phyloP scores from a whole-genome alignment of 2,797 vertebrate genomes.

The Percopsis omiscomaycus region DNA sequence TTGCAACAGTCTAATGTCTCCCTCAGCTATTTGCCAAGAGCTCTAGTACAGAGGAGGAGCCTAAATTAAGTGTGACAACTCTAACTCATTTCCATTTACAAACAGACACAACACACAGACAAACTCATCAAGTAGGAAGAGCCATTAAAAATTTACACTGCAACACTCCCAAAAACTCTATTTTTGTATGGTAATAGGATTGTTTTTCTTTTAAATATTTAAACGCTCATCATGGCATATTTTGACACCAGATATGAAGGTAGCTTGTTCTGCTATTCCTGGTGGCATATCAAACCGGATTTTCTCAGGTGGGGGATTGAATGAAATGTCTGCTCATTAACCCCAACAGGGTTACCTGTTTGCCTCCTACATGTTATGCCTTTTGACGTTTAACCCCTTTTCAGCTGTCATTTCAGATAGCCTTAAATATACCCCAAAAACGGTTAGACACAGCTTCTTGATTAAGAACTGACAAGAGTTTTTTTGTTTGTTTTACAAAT shows the following conservation, averaged over 20 bases:
- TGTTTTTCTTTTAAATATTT: constrained; percentile 69
- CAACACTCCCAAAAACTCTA: constrained; percentile 60
- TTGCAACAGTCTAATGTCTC: constrained; percentile 67
- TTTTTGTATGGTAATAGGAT: constrained; percentile 63
- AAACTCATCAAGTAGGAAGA: constrained; percentile 54
- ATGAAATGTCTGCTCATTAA: constrained; percentile 65
- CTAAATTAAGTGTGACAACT: constrained; percentile 59
- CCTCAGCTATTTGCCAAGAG: constrained; percentile 60
- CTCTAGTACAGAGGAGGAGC: constrained; percentile 57
- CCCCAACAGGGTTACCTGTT: constrained; percentile 37
- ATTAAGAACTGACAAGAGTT: neutral
- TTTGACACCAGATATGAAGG: constrained; percentile 43
- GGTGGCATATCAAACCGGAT: constrained; percentile 63
- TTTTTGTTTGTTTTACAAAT: too few relatives aligned
- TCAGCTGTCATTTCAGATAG: constrained; percentile 24
- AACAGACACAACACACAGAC: constrained; percentile 64
- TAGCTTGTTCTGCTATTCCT: constrained; percentile 49
- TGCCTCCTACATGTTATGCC: constrained; percentile 44
- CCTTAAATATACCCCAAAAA: neutral
- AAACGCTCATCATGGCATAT: constrained; percentile 68
- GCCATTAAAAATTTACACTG: constrained; percentile 75
- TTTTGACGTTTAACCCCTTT: constrained; percentile 33
- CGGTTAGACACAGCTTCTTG: neutral
- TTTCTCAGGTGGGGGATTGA: constrained; percentile 50
- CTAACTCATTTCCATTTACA: constrained; percentile 47